A percentile compares a stretch with the other conserved stretches of the same genome.
Conservation (phyloP, 1,140 invertebrate genomes). For the Sycophila sp. region DNA sequence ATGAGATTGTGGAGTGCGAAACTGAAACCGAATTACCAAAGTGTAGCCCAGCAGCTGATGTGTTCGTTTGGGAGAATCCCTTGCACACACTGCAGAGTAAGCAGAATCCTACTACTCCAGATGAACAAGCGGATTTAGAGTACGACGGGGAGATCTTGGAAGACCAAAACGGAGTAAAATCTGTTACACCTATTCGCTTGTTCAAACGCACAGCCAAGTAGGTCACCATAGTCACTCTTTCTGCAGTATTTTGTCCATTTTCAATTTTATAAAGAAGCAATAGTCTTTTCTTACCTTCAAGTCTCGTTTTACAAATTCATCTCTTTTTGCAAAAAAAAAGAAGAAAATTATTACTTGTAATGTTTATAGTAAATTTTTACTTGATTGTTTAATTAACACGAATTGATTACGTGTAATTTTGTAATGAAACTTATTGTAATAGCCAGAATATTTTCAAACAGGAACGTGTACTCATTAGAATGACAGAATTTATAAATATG, state of each 20-base stretch:
- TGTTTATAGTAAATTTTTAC: too few relatives aligned
- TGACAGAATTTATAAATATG: too few relatives aligned
- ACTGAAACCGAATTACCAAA: constrained; percentile 60
- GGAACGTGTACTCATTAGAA: too few relatives aligned
- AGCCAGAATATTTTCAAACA: too few relatives aligned
- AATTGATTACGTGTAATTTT: too few relatives aligned
- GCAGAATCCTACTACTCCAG: constrained; percentile 71
- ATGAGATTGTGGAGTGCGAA: constrained; percentile 57
- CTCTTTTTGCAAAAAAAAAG: too few relatives aligned
- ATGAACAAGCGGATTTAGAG: constrained; percentile 76
- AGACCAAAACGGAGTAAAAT: constrained; percentile 72
- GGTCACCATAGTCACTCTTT: too few relatives aligned
- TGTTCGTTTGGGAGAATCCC: constrained; percentile 83
- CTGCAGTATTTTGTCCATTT: too few relatives aligned
- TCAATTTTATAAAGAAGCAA: not conserved
- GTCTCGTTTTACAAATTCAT: not conserved
- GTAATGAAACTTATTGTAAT: too few relatives aligned
- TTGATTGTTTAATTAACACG: too few relatives aligned
- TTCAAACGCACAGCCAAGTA: constrained; percentile 59
- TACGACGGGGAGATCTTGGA: constrained; percentile 74
- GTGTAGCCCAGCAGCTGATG: constrained; percentile 67
- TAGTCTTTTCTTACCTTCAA: not conserved
- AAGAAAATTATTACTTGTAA: too few relatives aligned
- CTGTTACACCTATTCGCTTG: constrained; percentile 71
- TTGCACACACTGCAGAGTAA: constrained; percentile 65